A percentile compares a stretch with the other conserved stretches of the same genome.
phyloP scores from a whole-genome alignment of 2,113 vertebrate genomes.

The Podocnemis expansa region DNA sequence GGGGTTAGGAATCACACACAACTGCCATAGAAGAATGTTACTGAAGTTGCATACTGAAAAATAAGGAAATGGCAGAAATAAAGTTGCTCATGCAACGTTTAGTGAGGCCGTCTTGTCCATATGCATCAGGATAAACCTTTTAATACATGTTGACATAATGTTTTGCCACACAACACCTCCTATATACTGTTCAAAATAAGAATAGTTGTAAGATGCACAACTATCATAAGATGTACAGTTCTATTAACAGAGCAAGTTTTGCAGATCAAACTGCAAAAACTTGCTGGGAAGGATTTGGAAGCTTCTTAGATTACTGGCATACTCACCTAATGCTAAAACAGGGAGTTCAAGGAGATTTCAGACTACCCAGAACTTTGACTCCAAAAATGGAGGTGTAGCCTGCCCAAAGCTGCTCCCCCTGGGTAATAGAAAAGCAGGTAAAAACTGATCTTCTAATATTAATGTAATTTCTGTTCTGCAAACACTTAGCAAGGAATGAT shows the following conservation, averaged over 20 bases:
- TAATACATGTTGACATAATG: no score
- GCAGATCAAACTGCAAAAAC: background rate
- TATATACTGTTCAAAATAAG: background rate
- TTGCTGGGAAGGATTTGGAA: background rate
- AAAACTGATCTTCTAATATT: background rate
- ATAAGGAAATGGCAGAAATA: background rate
- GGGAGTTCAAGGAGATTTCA: background rate
- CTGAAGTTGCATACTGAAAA: background rate
- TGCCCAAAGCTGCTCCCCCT: background rate
- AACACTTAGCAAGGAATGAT: background rate
- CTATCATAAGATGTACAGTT: background rate
- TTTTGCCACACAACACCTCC: background rate
- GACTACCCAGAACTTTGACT: background rate
- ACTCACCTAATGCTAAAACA: background rate
- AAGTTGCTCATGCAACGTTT: background rate
- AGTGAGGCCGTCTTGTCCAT: background rate
- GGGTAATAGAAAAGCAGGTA: background rate
- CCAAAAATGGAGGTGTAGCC: background rate
- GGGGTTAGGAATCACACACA: no score
- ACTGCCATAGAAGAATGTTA: background rate
- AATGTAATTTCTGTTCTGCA: background rate
- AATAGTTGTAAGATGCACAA: background rate
- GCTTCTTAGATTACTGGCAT: background rate
- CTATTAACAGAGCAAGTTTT: background rate
- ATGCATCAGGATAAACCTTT: background rate